Base-by-base conservation (phyloP, 2,797 vertebrate species). In the Xyrichtys novacula region DNA sequence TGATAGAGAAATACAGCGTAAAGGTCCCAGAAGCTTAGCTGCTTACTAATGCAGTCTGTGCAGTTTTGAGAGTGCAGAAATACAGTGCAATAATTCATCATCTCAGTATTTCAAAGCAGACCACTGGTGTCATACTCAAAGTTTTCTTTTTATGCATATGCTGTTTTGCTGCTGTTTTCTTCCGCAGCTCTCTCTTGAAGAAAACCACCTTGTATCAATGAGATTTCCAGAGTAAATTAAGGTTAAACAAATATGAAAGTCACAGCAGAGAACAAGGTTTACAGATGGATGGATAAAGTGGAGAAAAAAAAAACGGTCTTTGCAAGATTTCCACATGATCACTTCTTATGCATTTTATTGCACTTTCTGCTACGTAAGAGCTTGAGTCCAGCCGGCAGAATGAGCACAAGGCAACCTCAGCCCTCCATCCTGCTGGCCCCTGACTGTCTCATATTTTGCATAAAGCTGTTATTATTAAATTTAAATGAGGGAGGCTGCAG, bases 391-490 rank as follows among this genome's bases (percentile, higher is more conserved):
- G 66, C 47, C 32, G 40, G 66, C 42, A 47, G 38, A 49, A 23
- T 31, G 46, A 60, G 57, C 62, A 61, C 31, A 71, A 83, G 62
- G 53, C 63, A 57, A 36, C 64, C 63, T 59, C 34, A 36, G 19
- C 56, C 69, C 56, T 69, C 70, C 28, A 40, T 70, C 71, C 60
- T 44, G 34, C 60, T 78, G 64, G 67, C 79, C 77, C 62, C 65
- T 63, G 60, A 82, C 74, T 73, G 81, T 65, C 76, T 90, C 67
- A 58, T 74, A 67, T 85, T 91, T 90, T 78, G 79, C 83, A 89
- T 90, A 80, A 91, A 92, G 81, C 83, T 86, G 85, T 87, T 89
- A 81, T 89, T 84, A 91, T 92, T 87, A 83, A 80, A 92, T 91
- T 91, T 89, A 90, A 90, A 93, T 90, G 90, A 81, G 75, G 64